A percentile compares a stretch with the other conserved stretches of the same genome.
These are phyloP conservation scores for Erynnis tages DNA, from an alignment of 2,888 invertebrate genomes.

Conservation along the genomic window DNA sequence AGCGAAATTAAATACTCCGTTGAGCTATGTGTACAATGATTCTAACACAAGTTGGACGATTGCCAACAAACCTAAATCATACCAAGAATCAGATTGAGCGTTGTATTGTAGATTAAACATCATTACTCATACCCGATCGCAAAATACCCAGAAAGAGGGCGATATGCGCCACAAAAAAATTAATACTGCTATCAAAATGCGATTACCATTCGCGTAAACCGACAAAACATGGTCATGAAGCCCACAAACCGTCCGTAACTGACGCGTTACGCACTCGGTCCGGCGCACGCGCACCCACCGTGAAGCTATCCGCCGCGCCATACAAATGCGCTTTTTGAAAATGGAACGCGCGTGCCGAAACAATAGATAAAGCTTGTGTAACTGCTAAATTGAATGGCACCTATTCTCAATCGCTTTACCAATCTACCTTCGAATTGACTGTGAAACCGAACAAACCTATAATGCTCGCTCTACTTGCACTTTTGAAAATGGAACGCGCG, in stretches of 20 bases:
- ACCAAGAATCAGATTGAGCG: not conserved
- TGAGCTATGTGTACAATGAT: too few relatives aligned
- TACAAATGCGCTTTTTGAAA: slow-evolving; percentile 35
- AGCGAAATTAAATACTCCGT: too few relatives aligned
- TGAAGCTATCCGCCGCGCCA: slow-evolving; percentile 39
- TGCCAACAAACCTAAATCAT: too few relatives aligned
- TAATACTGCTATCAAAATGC: slow-evolving; percentile 35
- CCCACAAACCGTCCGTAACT: slow-evolving; percentile 44
- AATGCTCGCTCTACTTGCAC: too few relatives aligned
- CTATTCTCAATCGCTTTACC: not conserved
- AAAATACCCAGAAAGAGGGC: slow-evolving; percentile 1
- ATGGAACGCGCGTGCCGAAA: slow-evolving; percentile 45
- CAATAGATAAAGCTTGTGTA: slow-evolving; percentile 33
- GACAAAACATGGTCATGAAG: slow-evolving; percentile 52
- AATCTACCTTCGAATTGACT: too few relatives aligned
- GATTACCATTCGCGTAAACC: slow-evolving; percentile 43
- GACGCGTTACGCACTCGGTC: slow-evolving; percentile 55
- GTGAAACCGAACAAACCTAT: too few relatives aligned
- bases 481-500: slow-evolving; percentile 47
- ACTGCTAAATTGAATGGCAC: slow-evolving; percentile 26
- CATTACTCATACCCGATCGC: not conserved
- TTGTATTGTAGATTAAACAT: not conserved
- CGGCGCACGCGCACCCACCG: slow-evolving; percentile 58
- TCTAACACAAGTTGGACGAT: too few relatives aligned
- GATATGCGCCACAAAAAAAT: not conserved